Conservation (phyloP, 2,888 invertebrate genomes). For the Catocala fraxini region DNA sequence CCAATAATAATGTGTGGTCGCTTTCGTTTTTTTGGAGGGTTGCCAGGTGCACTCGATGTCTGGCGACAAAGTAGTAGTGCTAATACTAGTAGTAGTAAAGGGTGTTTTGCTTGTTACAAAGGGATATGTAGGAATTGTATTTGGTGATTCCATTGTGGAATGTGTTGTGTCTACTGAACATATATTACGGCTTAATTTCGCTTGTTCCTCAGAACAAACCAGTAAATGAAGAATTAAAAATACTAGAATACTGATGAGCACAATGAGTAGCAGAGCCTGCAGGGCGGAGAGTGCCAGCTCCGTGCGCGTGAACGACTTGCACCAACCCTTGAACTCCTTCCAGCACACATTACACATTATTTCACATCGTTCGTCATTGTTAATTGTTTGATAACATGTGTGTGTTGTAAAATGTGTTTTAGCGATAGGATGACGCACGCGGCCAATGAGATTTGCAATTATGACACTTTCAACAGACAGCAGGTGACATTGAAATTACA, state of each 20-base stretch:
- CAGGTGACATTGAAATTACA: neutral
- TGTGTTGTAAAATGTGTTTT: too few relatives aligned
- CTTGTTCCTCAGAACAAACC: conserved; percentile 50
- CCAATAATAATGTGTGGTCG: conserved; percentile 60
- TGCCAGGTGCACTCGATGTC: conserved; percentile 70
- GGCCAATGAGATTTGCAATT: conserved; percentile 57
- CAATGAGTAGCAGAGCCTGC: conserved; percentile 61
- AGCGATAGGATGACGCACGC: conserved; percentile 46
- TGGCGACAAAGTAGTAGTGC: conserved; percentile 36
- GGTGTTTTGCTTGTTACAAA: neutral
- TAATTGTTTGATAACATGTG: conserved; percentile 13
- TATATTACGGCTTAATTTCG: neutral
- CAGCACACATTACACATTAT: conserved; percentile 74
- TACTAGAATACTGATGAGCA: conserved; percentile 62
- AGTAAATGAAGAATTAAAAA: conserved; percentile 72
- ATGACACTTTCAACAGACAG: neutral
- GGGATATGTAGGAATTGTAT: neutral
- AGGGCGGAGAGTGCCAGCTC: conserved; percentile 65
- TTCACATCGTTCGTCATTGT: conserved; percentile 46
- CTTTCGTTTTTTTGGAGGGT: conserved; percentile 65
- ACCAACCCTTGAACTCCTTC: conserved; percentile 73
- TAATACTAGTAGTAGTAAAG: neutral
- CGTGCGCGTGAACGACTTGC: conserved; percentile 71
- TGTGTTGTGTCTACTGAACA: too few relatives aligned
- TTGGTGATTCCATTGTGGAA: too few relatives aligned